phyloP scores from a whole-genome alignment of 1,140 invertebrate species.

The Gryllus bimaculatus region DNA sequence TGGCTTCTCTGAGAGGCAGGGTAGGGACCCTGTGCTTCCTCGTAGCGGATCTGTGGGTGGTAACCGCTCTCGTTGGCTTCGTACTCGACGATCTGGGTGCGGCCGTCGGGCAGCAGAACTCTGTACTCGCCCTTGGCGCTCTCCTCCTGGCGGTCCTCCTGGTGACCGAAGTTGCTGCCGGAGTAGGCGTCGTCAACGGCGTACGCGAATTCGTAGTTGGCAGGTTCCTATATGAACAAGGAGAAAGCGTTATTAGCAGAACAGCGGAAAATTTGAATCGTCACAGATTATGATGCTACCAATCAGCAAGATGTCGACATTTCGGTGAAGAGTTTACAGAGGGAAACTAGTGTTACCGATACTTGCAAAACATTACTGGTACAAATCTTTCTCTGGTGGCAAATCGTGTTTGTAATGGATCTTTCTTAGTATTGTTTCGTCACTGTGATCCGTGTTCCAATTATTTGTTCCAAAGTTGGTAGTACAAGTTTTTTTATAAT shows the following conservation, averaged over 20 bases:
- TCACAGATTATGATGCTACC: too few species aligned
- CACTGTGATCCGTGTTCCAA: too few species aligned
- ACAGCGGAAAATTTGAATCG: too few species aligned
- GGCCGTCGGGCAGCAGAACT: slow-evolving; percentile 53
- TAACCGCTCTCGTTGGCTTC: slow-evolving; percentile 52
- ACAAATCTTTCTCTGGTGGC: too few species aligned
- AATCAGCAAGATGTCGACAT: background rate
- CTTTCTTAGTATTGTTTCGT: too few species aligned
- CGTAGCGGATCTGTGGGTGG: slow-evolving; percentile 55
- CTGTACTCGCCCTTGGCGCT: slow-evolving; percentile 50
- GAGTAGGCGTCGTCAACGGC: slow-evolving; percentile 48
- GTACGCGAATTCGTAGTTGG: slow-evolving; percentile 57
- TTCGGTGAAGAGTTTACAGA: background rate
- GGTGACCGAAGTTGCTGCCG: slow-evolving; percentile 52
- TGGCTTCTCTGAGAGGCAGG: background rate
- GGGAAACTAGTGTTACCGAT: too few species aligned
- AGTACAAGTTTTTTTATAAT: too few species aligned
- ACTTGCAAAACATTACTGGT: too few species aligned
- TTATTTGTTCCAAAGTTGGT: too few species aligned
- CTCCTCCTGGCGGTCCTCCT: slow-evolving; percentile 50
- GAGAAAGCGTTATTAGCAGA: too few species aligned
- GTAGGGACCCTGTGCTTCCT: slow-evolving; percentile 30
- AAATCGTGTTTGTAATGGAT: too few species aligned
- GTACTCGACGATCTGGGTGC: slow-evolving; percentile 54
- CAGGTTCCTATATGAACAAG: slow-evolving; percentile 41